A percentile compares a stretch with the other conserved stretches of the same genome.
Evolutionary conservation across 2,888 invertebrate genomes (phyloP).

Genomic region (Suillia variegata): DNA sequence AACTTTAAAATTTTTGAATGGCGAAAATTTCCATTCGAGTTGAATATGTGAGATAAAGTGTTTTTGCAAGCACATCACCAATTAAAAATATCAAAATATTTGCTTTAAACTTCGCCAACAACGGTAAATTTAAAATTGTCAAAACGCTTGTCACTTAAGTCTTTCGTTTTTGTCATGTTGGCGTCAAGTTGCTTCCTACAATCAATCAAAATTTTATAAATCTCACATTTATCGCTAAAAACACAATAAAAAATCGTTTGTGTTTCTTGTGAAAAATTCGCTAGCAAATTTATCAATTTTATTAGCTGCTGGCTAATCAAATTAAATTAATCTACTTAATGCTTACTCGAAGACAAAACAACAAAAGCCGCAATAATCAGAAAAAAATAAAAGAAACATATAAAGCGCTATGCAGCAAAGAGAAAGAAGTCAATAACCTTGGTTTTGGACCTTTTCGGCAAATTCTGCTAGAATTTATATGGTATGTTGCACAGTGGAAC

Average conservation of each 20-base stretch:
- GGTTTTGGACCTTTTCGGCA: conserved; percentile 40
- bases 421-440: conserved; percentile 44
- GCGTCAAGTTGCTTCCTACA: background rate
- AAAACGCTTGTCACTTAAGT: conserved; percentile 29
- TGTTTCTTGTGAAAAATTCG: background rate
- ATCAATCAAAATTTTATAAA: background rate
- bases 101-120: too few relatives aligned
- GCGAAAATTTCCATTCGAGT: too few relatives aligned
- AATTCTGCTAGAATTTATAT: conserved; percentile 36
- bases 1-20: too few relatives aligned
- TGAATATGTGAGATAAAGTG: too few relatives aligned
- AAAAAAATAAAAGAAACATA: conserved; percentile 16
- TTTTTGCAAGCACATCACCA: too few relatives aligned
- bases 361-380: background rate
- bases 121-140: too few relatives aligned
- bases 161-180: conserved; percentile 21
- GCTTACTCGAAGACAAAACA: conserved; percentile 29
- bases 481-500: too few relatives aligned
- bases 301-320: conserved; percentile 32
- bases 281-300: conserved; percentile 22
- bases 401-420: conserved; percentile 4
- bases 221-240: too few relatives aligned
- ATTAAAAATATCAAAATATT: too few relatives aligned
- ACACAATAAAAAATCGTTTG: too few relatives aligned
- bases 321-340: conserved; percentile 27